phyloP scores from a whole-genome alignment of 2,113 vertebrate genomes.

The Axis porcinus region DNA sequence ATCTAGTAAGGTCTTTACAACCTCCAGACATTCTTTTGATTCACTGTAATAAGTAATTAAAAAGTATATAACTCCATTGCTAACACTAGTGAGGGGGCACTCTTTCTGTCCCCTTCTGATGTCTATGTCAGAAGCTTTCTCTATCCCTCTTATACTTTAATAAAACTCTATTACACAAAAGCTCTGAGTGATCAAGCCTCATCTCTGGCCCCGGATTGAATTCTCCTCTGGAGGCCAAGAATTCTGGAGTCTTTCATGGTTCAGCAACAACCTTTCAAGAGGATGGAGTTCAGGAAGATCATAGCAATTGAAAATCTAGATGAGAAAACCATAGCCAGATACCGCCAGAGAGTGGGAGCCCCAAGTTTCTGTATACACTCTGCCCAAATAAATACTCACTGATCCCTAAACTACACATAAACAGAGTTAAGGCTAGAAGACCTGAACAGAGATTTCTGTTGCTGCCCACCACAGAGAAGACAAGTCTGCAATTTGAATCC shows the following conservation, averaged over 20 bases:
- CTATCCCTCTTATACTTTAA: background rate
- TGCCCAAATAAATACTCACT: background rate
- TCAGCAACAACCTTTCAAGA: background rate
- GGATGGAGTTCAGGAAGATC: background rate
- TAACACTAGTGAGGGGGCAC: background rate
- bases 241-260: background rate
- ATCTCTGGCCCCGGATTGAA: background rate
- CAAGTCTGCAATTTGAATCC: background rate
- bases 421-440: background rate
- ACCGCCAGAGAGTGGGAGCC: background rate
- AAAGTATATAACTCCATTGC: background rate
- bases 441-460: background rate
- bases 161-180: background rate
- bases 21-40: background rate
- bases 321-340: background rate
- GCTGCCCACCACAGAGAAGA: background rate
- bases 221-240: background rate
- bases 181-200: background rate
- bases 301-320: background rate
- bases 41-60: background rate
- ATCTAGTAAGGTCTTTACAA: background rate
- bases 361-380: background rate
- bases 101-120: background rate
- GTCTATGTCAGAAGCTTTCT: background rate
- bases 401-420: background rate